A percentile compares a stretch with the other conserved stretches of the same genome.
Conservation (phyloP, 2,797 vertebrate species). For the Spea hammondii region DNA sequence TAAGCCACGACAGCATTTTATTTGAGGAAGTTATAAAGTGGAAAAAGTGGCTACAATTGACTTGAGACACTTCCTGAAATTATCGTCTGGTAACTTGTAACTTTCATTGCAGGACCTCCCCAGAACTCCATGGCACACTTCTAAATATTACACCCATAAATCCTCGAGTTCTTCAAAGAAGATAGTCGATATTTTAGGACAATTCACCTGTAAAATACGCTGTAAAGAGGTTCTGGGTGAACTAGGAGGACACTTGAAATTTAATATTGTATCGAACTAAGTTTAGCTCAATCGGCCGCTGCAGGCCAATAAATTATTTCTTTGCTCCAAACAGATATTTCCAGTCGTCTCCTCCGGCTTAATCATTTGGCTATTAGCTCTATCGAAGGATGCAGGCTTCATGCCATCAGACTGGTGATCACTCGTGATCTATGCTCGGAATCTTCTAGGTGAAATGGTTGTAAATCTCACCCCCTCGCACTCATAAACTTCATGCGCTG, state of each 20-base stretch:
- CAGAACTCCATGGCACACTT: no score
- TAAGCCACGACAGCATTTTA: no score
- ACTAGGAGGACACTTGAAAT: no score
- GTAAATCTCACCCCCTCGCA: slow-evolving; percentile 46
- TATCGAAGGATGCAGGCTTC: slow-evolving; percentile 31
- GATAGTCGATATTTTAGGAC: not conserved
- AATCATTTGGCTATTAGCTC: slow-evolving; percentile 27
- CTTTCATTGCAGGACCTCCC: no score
- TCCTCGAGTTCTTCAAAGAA: no score
- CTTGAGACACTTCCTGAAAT: no score
- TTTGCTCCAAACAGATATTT: slow-evolving; percentile 12
- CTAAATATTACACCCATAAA: no score
- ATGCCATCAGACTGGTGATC: slow-evolving; percentile 17
- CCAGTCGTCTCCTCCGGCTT: not conserved
- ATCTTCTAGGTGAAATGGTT: slow-evolving; percentile 17
- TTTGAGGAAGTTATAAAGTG: no score
- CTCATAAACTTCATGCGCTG: slow-evolving; percentile 45
- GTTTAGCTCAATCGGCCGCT: slow-evolving; percentile 11
- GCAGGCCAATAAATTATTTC: slow-evolving; percentile 23
- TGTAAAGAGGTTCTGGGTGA: not conserved
- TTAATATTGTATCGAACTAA: slow-evolving; percentile 12
- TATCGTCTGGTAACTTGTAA: no score
- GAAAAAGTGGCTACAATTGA: no score
- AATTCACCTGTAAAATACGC: slow-evolving; percentile 2
- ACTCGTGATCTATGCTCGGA: slow-evolving; percentile 40